Conservation (phyloP, 2,113 vertebrate genomes). For the Baryphthengus martii region DNA sequence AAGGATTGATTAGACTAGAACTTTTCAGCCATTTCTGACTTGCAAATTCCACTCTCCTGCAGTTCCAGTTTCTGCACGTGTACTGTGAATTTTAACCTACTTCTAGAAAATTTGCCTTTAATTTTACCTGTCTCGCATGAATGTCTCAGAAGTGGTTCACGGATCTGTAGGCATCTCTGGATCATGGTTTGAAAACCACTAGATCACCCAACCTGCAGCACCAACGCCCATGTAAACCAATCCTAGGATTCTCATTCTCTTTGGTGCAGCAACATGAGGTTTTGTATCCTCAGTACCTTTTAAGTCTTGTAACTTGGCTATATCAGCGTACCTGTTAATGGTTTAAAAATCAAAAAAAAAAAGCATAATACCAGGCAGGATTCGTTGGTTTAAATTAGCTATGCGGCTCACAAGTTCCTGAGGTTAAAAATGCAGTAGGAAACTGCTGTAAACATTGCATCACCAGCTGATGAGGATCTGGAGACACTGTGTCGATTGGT, state of each 20-base stretch:
- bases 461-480: constrained; percentile 12
- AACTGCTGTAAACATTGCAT: constrained; percentile 47
- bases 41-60: neutral
- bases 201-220: neutral
- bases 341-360: neutral
- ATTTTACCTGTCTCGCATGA: neutral
- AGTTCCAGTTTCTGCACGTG: neutral
- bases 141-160: neutral
- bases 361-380: neutral
- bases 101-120: neutral
- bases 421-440: constrained; percentile 42
- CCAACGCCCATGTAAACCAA: neutral
- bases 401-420: neutral
- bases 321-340: neutral
- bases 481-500: constrained; percentile 1
- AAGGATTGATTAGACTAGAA: neutral
- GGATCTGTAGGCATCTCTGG: neutral
- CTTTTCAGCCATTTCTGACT: neutral
- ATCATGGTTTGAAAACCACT: neutral
- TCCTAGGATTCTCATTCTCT: neutral
- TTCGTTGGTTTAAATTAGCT: constrained; percentile 18
- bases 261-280: neutral
- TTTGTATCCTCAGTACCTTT: neutral
- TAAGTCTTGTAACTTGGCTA: neutral
- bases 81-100: neutral